Evolutionary conservation across 2,888 invertebrate species (phyloP), one percentile per base, ranked within the genome.

Genomic region (Colletes collaris): DNA sequence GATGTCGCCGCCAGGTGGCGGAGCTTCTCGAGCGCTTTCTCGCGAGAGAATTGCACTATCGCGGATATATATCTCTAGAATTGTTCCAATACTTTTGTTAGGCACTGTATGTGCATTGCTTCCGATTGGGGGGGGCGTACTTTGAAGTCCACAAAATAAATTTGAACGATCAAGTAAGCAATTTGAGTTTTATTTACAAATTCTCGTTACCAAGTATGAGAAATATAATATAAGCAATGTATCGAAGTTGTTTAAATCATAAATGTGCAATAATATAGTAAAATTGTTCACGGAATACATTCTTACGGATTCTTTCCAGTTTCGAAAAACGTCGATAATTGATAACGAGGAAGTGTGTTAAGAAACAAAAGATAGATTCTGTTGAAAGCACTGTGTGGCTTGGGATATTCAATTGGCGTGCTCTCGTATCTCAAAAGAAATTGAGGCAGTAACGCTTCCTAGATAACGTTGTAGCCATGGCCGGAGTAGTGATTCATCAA

Each of bases 401-500:
- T 65, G n/a, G 37, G 16, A 49, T 62, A 27, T 59, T 68, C 50
- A 13, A 58, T 64, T 53, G 13, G n/a, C 58, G n/a, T 55, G 7
- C 16, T 16, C 16, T 50, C 52, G 76, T 70, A 70, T 76, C 70
- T 52, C 8, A 27, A 58, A 59, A 71, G 70, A 63, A 77, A 77
- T 73, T 62, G 73, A 66, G 63, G 56, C 69, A 55, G 55, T 52
- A 59, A 74, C 69, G 63, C 35, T 65, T 62, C 65, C 40, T 40
- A 73, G 79, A 84, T 76, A 84, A 74, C 70, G 11, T 60, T 58
- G 59, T 66, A 58, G 69, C 66, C 63, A 75, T 76, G 77, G 74
- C 16, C 72, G 27, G 64, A 16, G 8, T 50, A 46, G 73, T 84
- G 84, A 84, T 75, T 85, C 84, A 84, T 82, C 70, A 74, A 72